Evolutionary conservation across 1,140 invertebrate genomes (phyloP).

Genomic region (Drosophila subpulchrella): DNA sequence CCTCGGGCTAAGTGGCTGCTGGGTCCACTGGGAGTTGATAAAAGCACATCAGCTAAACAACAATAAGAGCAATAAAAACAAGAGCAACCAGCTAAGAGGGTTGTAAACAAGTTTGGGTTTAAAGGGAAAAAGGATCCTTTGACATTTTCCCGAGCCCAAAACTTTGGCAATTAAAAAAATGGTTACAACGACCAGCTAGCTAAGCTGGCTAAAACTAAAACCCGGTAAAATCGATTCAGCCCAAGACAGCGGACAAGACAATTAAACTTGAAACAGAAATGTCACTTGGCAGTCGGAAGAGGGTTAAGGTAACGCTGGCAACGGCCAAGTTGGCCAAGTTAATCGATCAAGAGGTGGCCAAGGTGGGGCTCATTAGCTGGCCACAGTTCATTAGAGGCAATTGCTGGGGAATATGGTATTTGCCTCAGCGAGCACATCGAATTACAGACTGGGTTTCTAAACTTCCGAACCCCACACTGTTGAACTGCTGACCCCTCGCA

Average conservation of each 20-base stretch:
- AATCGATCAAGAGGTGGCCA: conserved; percentile 66
- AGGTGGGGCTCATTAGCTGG: conserved; percentile 45
- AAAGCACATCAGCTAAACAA: conserved; percentile 45
- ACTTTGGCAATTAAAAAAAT: conserved; percentile 59
- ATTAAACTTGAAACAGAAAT: conserved; percentile 78
- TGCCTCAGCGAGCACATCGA: conserved; percentile 13
- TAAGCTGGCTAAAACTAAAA: conserved; percentile 4
- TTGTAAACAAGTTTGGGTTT: conserved; percentile 25
- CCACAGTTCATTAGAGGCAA: conserved; percentile 58
- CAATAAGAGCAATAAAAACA: conserved; percentile 28
- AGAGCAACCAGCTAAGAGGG: conserved; percentile 13
- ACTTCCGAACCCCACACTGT: neutral
- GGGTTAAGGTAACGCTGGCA: conserved; percentile 64
- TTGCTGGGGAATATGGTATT: conserved; percentile 38
- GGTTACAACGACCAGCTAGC: conserved; percentile 4
- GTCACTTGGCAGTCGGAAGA: conserved; percentile 54
- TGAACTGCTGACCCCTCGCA: neutral
- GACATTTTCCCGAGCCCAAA: conserved; percentile 20
- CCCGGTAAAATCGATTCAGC: conserved; percentile 69
- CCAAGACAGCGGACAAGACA: conserved; percentile 57
- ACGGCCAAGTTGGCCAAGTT: conserved; percentile 23
- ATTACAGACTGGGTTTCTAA: neutral
- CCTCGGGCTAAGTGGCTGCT: conserved; percentile 65
- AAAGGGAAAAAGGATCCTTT: conserved; percentile 31
- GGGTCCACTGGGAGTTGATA: conserved; percentile 67